phyloP scores from a whole-genome alignment of 2,888 invertebrate species.

The Aleiodes leptofemur region DNA sequence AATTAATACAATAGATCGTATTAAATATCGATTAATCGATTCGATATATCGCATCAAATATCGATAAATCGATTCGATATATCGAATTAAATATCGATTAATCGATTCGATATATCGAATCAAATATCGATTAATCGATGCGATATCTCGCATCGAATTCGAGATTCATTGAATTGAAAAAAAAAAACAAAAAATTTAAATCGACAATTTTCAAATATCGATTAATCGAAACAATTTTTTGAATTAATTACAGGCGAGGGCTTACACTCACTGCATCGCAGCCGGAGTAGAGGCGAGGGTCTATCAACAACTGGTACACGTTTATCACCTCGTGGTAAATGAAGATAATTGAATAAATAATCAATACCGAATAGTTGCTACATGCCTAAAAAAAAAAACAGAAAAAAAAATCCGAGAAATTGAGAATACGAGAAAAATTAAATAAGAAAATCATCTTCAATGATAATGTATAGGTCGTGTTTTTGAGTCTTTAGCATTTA shows the following conservation, averaged over 20 bases:
- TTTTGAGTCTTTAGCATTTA: slow-evolving; percentile 64
- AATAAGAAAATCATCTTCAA: slow-evolving; percentile 14
- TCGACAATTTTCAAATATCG: neutral
- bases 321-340: slow-evolving; percentile 77
- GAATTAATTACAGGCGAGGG: slow-evolving; percentile 78
- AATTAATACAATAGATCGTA: no score
- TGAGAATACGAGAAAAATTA: slow-evolving; percentile 41
- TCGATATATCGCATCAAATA: no score
- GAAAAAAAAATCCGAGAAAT: neutral
- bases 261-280: slow-evolving; percentile 83
- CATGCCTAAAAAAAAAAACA: slow-evolving; percentile 65
- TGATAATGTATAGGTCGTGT: slow-evolving; percentile 69
- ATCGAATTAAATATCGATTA: no score
- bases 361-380: slow-evolving; percentile 64
- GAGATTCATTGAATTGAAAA: no score
- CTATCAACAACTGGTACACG: slow-evolving; percentile 84
- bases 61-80: no score
- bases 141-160: no score
- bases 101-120: no score
- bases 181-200: slow-evolving; percentile 21
- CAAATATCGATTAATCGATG: no score
- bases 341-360: slow-evolving; percentile 65
- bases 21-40: no score
- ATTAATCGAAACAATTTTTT: neutral
- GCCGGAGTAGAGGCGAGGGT: slow-evolving; percentile 89